Conservation (phyloP, 2,113 vertebrate genomes). For the Silurus meridionalis region DNA sequence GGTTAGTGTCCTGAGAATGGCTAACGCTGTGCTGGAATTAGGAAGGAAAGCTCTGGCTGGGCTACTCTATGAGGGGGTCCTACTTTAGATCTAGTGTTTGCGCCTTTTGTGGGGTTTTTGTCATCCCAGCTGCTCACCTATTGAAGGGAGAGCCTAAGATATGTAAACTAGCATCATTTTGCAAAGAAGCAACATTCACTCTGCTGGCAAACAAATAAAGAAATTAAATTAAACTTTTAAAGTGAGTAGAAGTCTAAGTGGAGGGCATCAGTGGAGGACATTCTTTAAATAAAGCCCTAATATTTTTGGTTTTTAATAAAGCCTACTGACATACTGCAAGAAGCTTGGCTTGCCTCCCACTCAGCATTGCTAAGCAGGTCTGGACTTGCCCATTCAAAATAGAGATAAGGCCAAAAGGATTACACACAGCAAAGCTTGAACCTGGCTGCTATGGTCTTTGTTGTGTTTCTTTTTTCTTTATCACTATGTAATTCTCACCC, state of each 20-base stretch:
- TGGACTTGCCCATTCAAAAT: slow-evolving; percentile 63
- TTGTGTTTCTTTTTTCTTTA: slow-evolving; percentile 62
- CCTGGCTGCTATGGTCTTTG: slow-evolving; percentile 49
- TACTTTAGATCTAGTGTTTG: slow-evolving; percentile 24
- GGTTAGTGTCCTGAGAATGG: slow-evolving; percentile 37
- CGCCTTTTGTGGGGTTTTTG: slow-evolving; percentile 55
- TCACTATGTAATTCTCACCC: slow-evolving; percentile 39
- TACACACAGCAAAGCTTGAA: slow-evolving; percentile 29
- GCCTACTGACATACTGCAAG: slow-evolving; percentile 56
- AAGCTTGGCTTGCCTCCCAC: slow-evolving; percentile 55
- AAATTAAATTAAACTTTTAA: slow-evolving; percentile 63
- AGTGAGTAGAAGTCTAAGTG: slow-evolving; percentile 32
- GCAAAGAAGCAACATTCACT: slow-evolving; percentile 39
- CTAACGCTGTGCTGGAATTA: slow-evolving; percentile 20
- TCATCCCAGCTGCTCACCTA: slow-evolving; percentile 62
- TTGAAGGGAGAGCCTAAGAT: slow-evolving; percentile 60
- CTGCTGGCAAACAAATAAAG: slow-evolving; percentile 64
- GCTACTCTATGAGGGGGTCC: slow-evolving; percentile 56
- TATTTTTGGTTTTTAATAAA: slow-evolving; percentile 53
- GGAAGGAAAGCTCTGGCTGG: slow-evolving; percentile 49
- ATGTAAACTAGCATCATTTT: slow-evolving; percentile 66
- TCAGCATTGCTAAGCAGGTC: slow-evolving; percentile 63
- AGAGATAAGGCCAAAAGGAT: slow-evolving; percentile 53
- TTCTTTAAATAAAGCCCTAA: neutral
- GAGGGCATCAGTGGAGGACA: neutral